Evolutionary conservation across 1,140 invertebrate species (phyloP).

Genomic region (Temnothorax longispinosus): DNA sequence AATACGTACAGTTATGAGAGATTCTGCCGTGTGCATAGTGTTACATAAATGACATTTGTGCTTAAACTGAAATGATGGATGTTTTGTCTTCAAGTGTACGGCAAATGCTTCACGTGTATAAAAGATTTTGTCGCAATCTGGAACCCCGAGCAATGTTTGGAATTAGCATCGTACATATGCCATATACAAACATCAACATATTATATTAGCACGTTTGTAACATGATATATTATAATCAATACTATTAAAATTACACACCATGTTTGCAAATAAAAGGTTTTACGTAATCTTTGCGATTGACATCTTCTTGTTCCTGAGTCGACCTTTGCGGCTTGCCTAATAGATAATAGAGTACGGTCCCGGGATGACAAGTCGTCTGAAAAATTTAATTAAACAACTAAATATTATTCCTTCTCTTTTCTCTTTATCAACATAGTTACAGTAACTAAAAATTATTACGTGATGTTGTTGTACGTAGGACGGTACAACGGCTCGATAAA

Average conservation of each 20-base stretch:
- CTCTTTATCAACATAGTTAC: background rate
- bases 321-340: conserved; percentile 51
- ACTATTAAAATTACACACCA: conserved; percentile 69
- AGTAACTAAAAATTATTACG: conserved; percentile 68
- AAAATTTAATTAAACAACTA: background rate
- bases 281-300: conserved; percentile 75
- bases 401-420: background rate
- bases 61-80: conserved; percentile 55
- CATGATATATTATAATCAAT: background rate
- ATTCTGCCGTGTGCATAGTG: conserved; percentile 55
- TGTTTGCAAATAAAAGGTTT: conserved; percentile 81
- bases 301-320: conserved; percentile 62
- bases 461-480: conserved; percentile 87
- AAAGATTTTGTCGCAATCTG: conserved; percentile 81
- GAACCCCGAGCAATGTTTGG: conserved; percentile 30
- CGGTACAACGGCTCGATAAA: conserved; percentile 86
- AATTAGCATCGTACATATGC: background rate
- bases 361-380: conserved; percentile 62
- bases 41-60: conserved; percentile 82
- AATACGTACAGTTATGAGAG: conserved; percentile 76
- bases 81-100: conserved; percentile 80
- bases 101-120: conserved; percentile 81
- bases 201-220: background rate
- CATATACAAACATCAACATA: background rate
- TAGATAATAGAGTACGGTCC: conserved; percentile 55